Evolutionary conservation across 2,888 invertebrate species (phyloP).

Genomic region (Muschampia plurimacula): DNA sequence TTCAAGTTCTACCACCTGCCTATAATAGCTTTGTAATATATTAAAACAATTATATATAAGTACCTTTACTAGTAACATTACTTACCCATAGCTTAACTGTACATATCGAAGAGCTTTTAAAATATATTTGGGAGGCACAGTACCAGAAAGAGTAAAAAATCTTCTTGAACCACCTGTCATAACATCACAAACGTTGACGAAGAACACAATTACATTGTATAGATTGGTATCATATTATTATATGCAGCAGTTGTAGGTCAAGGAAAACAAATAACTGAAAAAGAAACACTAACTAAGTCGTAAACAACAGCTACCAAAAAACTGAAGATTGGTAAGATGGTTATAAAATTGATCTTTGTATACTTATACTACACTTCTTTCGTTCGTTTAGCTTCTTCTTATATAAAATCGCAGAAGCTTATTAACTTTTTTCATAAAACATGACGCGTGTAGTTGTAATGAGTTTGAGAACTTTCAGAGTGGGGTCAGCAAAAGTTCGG

Average conservation of each 20-base stretch:
- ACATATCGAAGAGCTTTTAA: background rate
- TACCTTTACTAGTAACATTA: too few relatives aligned
- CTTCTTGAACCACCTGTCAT: background rate
- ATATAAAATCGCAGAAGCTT: background rate
- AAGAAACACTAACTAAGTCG: background rate
- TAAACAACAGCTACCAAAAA: background rate
- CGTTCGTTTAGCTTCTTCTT: too few relatives aligned
- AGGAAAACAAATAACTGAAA: background rate
- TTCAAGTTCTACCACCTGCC: too few relatives aligned
- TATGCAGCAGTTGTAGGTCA: background rate
- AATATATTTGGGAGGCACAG: background rate
- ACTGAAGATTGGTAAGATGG: background rate
- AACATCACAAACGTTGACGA: background rate
- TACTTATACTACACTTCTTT: too few relatives aligned
- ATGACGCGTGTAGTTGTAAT: constrained; percentile 4
- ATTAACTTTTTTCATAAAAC: background rate
- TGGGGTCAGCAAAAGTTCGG: background rate
- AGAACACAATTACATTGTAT: background rate
- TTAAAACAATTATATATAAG: too few relatives aligned
- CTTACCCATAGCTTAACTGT: too few relatives aligned
- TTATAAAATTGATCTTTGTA: background rate
- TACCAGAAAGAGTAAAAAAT: background rate
- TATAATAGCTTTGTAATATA: too few relatives aligned
- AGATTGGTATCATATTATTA: background rate
- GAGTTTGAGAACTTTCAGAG: background rate